Percentiles rank a stretch among this genome's conserved stretches.
Evolutionary conservation across 2,888 invertebrate species (phyloP).

Genomic region (Parnassius apollo): DNA sequence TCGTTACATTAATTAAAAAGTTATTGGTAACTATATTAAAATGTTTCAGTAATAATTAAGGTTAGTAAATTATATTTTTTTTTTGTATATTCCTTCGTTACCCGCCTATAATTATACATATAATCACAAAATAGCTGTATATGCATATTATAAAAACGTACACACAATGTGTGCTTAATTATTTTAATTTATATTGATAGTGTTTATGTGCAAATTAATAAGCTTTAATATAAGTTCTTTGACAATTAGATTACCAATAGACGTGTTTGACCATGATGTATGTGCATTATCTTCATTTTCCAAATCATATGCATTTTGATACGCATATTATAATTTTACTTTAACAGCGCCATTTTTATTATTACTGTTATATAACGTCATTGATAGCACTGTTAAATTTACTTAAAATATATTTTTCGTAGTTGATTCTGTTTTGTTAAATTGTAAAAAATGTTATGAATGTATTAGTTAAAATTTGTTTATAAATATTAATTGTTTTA

Average conservation of each 20-base stretch:
- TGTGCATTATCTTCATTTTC: too few relatives aligned
- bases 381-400: too few relatives aligned
- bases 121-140: slow-evolving; percentile 1
- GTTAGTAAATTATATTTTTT: slow-evolving; percentile 5
- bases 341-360: too few relatives aligned
- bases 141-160: slow-evolving; percentile 13
- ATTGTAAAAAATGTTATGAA: slow-evolving; percentile 24
- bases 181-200: slow-evolving; percentile 5
- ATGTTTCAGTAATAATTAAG: slow-evolving; percentile 12
- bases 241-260: not conserved
- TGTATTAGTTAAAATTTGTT: slow-evolving; percentile 11
- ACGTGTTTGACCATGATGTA: too few relatives aligned
- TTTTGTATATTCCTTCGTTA: slow-evolving; percentile 21
- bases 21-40: not conserved
- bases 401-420: too few relatives aligned
- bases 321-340: too few relatives aligned
- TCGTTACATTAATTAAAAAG: slow-evolving; percentile 3
- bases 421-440: slow-evolving; percentile 4
- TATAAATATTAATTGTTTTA: slow-evolving; percentile 21
- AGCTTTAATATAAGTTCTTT: slow-evolving; percentile 10
- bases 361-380: too few relatives aligned
- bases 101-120: slow-evolving; percentile 24
- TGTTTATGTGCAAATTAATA: slow-evolving; percentile 8
- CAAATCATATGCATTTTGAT: too few relatives aligned
- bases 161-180: slow-evolving; percentile 9